Conservation (phyloP, 2,113 vertebrate species). For the Bufo gargarizans region DNA sequence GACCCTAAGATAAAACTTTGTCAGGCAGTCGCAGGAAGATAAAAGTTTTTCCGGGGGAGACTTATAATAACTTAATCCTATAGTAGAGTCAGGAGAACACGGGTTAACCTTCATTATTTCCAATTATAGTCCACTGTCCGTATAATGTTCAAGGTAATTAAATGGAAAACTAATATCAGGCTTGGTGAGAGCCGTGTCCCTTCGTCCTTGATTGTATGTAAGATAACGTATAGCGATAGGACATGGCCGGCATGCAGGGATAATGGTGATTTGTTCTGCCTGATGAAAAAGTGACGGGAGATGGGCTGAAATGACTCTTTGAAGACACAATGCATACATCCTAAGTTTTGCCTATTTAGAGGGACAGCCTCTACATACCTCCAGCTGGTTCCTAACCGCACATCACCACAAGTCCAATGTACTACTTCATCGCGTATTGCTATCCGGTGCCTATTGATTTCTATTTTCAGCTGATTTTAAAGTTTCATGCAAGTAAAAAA, state of each 20-base stretch:
- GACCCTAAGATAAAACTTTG: not conserved
- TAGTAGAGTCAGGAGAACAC: not conserved
- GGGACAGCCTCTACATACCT: not conserved
- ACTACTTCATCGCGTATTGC: not conserved
- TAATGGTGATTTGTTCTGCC: not conserved
- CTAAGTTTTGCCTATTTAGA: not conserved
- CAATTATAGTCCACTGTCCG: not conserved
- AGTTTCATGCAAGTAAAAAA: too few relatives aligned
- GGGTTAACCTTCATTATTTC: not conserved
- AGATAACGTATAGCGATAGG: not conserved
- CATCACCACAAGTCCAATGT: not conserved
- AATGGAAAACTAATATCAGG: slow-evolving; percentile 43
- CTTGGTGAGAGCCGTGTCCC: not conserved
- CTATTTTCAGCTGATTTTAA: too few relatives aligned
- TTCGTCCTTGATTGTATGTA: not conserved
- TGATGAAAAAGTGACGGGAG: not conserved
- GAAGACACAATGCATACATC: not conserved
- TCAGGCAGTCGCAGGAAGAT: not conserved
- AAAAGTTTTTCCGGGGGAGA: not conserved
- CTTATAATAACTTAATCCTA: not conserved
- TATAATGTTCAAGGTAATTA: not conserved
- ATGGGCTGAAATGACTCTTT: not conserved
- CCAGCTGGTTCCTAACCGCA: not conserved
- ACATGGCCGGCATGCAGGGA: not conserved
- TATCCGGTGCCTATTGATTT: not conserved